Percentiles rank a stretch among this genome's conserved stretches.
Conservation (phyloP, 2,113 vertebrate species). For the Alligator sinensis region DNA sequence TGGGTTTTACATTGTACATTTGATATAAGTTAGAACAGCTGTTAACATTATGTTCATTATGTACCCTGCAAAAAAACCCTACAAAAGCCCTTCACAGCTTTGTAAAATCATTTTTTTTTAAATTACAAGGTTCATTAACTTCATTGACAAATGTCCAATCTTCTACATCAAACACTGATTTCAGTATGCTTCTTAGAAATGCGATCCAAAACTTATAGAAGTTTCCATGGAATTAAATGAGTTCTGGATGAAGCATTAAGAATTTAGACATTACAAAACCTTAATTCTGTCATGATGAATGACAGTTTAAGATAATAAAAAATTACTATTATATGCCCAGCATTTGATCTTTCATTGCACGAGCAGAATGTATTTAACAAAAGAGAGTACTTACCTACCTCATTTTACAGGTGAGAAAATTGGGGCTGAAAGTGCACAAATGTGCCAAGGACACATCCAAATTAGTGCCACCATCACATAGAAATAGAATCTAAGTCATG, state of each 20-base stretch:
- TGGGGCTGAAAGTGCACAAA: conserved; percentile 44
- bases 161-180: neutral
- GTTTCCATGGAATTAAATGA: neutral
- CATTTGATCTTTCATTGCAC: conserved; percentile 22
- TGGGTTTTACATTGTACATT: neutral
- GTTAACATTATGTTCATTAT: rapidly evolving
- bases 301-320: conserved; percentile 1
- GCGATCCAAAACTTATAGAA: neutral
- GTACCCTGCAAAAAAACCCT: rapidly evolving
- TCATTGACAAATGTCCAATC: neutral
- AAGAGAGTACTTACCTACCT: conserved; percentile 40
- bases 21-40: rapidly evolving
- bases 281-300: neutral
- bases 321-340: neutral
- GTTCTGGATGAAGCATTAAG: neutral
- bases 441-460: conserved; percentile 51
- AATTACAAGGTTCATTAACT: rapidly evolving
- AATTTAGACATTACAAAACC: neutral
- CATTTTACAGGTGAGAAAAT: conserved; percentile 59
- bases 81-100: neutral
- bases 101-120: rapidly evolving
- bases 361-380: conserved; percentile 50
- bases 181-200: neutral
- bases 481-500: neutral
- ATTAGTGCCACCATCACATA: neutral